Base-by-base conservation (phyloP, 2,888 invertebrate genomes). In the Tholera decimalis region DNA sequence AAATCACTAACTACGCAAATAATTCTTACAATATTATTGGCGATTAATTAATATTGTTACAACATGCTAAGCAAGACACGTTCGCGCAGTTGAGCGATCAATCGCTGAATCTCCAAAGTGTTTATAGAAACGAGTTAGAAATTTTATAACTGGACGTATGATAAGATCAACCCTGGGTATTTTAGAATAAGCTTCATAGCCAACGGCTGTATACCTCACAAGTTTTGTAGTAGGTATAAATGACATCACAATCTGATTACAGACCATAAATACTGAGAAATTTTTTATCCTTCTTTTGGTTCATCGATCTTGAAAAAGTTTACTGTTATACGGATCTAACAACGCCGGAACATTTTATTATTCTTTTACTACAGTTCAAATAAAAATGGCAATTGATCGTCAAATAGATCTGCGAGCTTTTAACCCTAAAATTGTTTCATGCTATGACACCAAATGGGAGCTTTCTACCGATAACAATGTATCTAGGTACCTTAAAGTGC, bases 261-360 rank as follows among this genome's bases (percentile, higher is more conserved):
- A 7, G 15, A 11, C 9, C 3, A 11, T 18, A 5, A 13, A 58
- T 15, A 20, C 24, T 8, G 11, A 46, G 9, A 33, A 8, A 71
- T 47, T 60, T 65, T 65, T 61, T 11, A 15, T 35, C 1, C 18
- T 35, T 24, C 2, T 47, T 60, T 41, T 41, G 39, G 57, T 47
- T 61, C 22, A 72, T 7, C 33, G 22, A 47, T 71, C 46, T 39
- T 37, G 3, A 5, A 24, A 43, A 8, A n/a, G 28, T 47, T 28
- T 43, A 71, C 72, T n/a, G 62, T 47, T 66, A 71, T 28, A 39
- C 72, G 39, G 46, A 65, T 71, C 15, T 59, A 26, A 61, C 24
- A 33, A 20, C 18, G 20, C 3, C n/a, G 39, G 33, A 26, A 39
- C 8, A 26, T 49, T 71, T 71, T 39, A 47, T 24, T 24, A 44